Evolutionary conservation across 2,888 invertebrate genomes (phyloP), one percentile per base, ranked within the genome.

Genomic region (Alloplasta piceator): DNA sequence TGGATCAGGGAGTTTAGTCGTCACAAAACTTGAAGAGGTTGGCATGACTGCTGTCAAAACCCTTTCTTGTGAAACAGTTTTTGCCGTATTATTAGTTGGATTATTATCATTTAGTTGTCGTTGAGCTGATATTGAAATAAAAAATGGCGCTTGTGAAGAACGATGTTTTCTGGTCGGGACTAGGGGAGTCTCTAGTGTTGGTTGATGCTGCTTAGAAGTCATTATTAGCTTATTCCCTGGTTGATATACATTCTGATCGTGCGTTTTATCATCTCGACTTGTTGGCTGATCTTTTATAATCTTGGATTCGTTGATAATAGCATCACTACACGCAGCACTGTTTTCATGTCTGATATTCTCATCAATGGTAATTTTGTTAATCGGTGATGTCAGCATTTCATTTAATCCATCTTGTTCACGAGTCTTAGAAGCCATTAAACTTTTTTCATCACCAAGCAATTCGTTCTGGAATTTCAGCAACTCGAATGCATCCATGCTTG

Each of bases 151-250:
- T 0, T 87, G 86, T 9, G 89, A 89, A 10, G 88, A 84, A 9
- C 89, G 89, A 82, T 91, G 87, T 50, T 87, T 90, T 14, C 91
- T 87, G 0, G 63, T 68, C 1, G 91, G 91, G 5, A 85, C 87
- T 72, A 86, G 87, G 3, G 91, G 91, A 76, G 88, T 91, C 10
- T 66, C 76, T 3, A 86, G 82, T 1, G 64, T 61, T 7, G 70
- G 43, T 63, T 74, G 74, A 6, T 60, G 41, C 10, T 78, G 26
- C 66, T 36, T 38, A 36, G 66, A 50, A 52, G 14, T 14, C 36
- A 12, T 3, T 26, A 72, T 12, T 10, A 48, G 41, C 41, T 73
- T 41, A 52, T 52, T 12, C 6, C 14, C 52, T n/a, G 6, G 16
- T 10, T 48, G 48, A 48, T 26, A 3, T 2, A 48, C 10, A 12